Conservation (phyloP, 2,888 invertebrate genomes). For the Tenthredo mesomela region DNA sequence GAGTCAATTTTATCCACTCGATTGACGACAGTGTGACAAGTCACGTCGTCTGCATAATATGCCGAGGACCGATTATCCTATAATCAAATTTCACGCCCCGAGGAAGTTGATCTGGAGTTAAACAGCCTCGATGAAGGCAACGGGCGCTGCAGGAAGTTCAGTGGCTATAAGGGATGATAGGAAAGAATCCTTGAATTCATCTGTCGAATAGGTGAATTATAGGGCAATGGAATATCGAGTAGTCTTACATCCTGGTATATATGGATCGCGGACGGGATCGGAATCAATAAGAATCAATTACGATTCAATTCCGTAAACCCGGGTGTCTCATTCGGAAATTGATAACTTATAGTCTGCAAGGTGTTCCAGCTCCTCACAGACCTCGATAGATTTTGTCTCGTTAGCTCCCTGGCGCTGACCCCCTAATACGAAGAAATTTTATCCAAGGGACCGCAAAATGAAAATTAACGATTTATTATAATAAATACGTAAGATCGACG, state of each 20-base stretch:
- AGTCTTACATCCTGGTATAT: too few species aligned
- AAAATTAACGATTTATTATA: neutral
- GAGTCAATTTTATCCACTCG: neutral
- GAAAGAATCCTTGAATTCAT: neutral
- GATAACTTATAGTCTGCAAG: neutral
- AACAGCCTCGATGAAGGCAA: neutral
- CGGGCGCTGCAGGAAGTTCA: neutral
- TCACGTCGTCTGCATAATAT: neutral
- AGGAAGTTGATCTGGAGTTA: neutral
- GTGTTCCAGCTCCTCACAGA: neutral
- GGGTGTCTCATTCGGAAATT: neutral
- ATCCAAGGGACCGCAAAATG: neutral
- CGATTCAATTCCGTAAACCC: neutral
- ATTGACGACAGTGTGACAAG: neutral
- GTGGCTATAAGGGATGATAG: too few species aligned
- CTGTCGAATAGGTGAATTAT: neutral
- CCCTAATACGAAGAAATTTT: neutral
- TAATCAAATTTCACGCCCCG: neutral
- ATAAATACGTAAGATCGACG: neutral
- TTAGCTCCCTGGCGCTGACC: neutral
- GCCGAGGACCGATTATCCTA: neutral
- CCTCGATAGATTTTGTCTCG: neutral
- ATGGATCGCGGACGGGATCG: neutral
- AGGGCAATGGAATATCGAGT: neutral
- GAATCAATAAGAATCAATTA: conserved; percentile 25